phyloP scores from a whole-genome alignment of 2,797 vertebrate genomes.

The Spinus pinus region DNA sequence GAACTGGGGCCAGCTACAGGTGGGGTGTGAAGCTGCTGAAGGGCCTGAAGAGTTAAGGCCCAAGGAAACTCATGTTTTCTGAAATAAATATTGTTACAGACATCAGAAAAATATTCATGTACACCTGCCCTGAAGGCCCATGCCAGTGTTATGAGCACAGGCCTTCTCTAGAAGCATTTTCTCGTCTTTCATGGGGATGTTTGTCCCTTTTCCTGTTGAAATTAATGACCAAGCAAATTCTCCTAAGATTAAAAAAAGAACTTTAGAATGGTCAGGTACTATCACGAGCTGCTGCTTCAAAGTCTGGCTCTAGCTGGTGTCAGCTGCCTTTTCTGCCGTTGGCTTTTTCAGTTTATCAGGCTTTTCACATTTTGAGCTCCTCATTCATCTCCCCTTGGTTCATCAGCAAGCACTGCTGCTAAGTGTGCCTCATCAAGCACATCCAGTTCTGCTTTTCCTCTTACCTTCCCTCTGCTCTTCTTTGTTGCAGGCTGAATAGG shows the following conservation, averaged over 20 bases:
- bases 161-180: background rate
- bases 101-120: background rate
- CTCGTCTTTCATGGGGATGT: background rate
- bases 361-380: background rate
- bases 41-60: background rate
- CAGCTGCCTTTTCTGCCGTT: background rate
- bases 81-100: background rate
- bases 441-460: background rate
- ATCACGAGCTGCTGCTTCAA: background rate
- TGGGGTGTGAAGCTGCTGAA: background rate
- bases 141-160: background rate
- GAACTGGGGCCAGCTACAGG: background rate
- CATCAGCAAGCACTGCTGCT: background rate
- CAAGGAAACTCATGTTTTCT: background rate
- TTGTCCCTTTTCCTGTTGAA: background rate
- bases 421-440: background rate
- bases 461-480: background rate
- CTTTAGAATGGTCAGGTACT: background rate
- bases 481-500: slow-evolving; percentile 86
- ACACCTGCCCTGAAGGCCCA: background rate
- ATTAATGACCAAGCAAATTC: background rate
- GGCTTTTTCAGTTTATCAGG: background rate
- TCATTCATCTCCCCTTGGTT: background rate
- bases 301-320: background rate
- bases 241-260: background rate